Evolutionary conservation across 2,113 vertebrate species (phyloP), one percentile per base, ranked within the genome.

Genomic region (Arenaria interpres): DNA sequence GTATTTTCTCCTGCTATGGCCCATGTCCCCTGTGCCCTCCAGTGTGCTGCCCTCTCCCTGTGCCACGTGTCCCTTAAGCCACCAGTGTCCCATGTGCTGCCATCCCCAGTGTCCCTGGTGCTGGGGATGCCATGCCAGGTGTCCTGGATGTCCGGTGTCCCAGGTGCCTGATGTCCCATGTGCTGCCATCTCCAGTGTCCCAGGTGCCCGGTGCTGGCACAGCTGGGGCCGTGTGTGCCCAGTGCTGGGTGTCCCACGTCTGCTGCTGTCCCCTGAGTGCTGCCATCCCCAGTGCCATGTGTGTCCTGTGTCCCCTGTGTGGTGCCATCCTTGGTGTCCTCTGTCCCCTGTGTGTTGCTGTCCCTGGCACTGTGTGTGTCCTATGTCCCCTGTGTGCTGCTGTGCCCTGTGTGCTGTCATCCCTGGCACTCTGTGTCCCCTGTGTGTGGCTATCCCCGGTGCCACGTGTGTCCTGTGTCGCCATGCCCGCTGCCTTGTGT

Each of bases 341-440:
- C 7, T 53, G 35, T n/a, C 56, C 32, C 48, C 2, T 8, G 4
- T 10, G 30, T 11, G 4, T 22, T 15, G 13, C 21, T 22, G 24
- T 69, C 32, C 9, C 9, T 39, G 39, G 39, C 39, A 39, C 39
- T 39, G 39, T 54, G 53, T 54, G 35, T 2, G 35, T 2, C 28
- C 24, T 0, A 3, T 45, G 35, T 32, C 51, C 35, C 16, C 14
- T 8, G 3, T 16, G 1, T 20, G 25, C n/a, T n/a, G n/a, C n/a
- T n/a, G 20, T 23, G 30, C 23, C 64, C 21, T 20, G 6, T 41
- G 51, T 41, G 39, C 10, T 10, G 39, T 45, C 45, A 27, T 28
- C 28, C 35, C 5, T 22, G 21, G 5, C 23, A 22, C 46, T 19
- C 4, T 46, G 19, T 46, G 20, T 56, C 11, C 14, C 14, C 48